A percentile compares a stretch with the other conserved stretches of the same genome.
phyloP scores from a whole-genome alignment of 2,888 invertebrate genomes.

The Tanytarsus gracilentus region DNA sequence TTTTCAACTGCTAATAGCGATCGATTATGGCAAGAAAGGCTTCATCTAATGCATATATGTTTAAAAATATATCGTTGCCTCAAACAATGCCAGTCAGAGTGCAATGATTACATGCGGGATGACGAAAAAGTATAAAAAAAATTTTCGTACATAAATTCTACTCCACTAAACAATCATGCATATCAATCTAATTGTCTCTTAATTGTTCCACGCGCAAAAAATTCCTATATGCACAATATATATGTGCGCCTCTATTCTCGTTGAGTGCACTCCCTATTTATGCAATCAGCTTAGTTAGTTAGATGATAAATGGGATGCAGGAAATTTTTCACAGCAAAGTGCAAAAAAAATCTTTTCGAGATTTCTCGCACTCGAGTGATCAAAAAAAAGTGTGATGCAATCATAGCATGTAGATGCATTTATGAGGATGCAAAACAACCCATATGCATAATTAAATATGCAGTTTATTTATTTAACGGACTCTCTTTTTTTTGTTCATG shows the following conservation, averaged over 20 bases:
- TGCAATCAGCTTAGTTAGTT: constrained; percentile 2
- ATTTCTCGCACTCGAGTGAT: not conserved
- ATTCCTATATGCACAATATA: not conserved
- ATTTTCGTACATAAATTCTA: not conserved
- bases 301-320: constrained; percentile 3
- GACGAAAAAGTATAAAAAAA: not conserved
- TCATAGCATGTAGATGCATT: constrained; percentile 1
- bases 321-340: not conserved
- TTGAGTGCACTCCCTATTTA: not conserved
- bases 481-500: not conserved
- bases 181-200: constrained; percentile 15
- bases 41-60: no score
- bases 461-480: constrained; percentile 18
- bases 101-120: not conserved
- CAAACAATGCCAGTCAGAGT: not conserved
- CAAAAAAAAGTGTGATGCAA: not conserved
- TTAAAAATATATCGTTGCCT: not conserved
- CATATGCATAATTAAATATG: constrained; percentile 25
- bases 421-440: not conserved
- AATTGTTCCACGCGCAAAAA: constrained; percentile 11
- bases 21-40: no score
- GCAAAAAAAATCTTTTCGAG: not conserved
- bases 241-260: not conserved
- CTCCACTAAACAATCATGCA: constrained; percentile 11
- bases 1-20: not conserved